Evolutionary conservation across 2,113 vertebrate genomes (phyloP), one percentile per base, ranked within the genome.

Genomic region (Aegotheles bennettii): DNA sequence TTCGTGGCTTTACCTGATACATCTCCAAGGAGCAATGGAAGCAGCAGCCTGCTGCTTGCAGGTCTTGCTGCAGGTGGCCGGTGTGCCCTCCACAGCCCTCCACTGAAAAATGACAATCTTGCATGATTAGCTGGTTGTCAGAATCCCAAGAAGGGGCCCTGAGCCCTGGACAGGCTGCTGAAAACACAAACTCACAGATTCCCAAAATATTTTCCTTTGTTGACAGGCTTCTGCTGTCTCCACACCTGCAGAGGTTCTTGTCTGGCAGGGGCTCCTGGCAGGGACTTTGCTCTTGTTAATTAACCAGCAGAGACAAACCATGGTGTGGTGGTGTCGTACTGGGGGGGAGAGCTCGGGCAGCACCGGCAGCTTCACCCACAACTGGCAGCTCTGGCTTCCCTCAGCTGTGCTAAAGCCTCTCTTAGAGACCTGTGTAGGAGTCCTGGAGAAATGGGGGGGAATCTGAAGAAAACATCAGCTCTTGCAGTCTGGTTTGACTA

Each of bases 401-500:
- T 54, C 3, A 2, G 29, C 25, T 48, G n/a, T 42, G 74, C 42
- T 67, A 6, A 67, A 89, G 36, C 48, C 17, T 3, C n/a, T 43
- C 16, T 3, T 3, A 6, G 1, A 50, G 53, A 67, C 5, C 38
- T 10, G 11, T 9, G 54, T 0, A 35, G 17, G 38, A 64, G 13
- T 36, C 29, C 35, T 16, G 0, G 2, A 2, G 51, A 76, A 73
- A 68, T 48, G 24, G 28, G 19, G 10, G 6, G 2, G 56, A 56
- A 67, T 20, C 51, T 9, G 29, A 60, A 18, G 21, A 47, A 63
- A 67, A 38, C 51, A 65, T 81, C 38, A 23, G 16, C 59, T 67
- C 69, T 73, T 61, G n/a, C 48, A 19, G 6, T 19, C 75, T 48
- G 13, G 8, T 61, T 87, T 36, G 53, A 60, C 36, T 54, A 16